Evolutionary conservation across 2,888 invertebrate species (phyloP), one percentile per base, ranked within the genome.

Genomic region (Coleophora deauratella): DNA sequence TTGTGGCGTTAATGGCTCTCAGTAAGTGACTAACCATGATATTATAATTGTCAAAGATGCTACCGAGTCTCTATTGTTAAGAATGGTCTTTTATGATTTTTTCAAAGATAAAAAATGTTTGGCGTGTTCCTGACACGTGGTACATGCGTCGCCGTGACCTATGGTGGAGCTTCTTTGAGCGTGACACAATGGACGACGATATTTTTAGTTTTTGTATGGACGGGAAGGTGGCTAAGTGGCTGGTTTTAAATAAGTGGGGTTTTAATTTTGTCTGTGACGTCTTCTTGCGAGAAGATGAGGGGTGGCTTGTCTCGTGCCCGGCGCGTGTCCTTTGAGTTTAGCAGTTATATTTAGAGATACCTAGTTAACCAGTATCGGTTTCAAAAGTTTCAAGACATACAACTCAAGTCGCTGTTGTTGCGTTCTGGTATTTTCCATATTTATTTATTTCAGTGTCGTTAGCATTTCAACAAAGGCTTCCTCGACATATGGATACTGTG

Each of bases 31-130:
- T 54, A 58, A 54, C 67, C 55, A 58, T 62, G 73, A 80, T 78
- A 84, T 82, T 84, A 85, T 84, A 84, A 84, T 85, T 85, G 84
- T 85, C 82, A 84, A 85, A 85, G 85, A 85, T 84, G 85, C 85
- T 85, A 85, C 85, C 76, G 79, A 78, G 69, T 69, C 57, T 62
- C 78, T 66, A 80, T 85, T 85, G 84, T 85, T 73, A 68, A 62
- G 51, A 66, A 65, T 71, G 76, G 74, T 66, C 84, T 80, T 85
- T 84, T 79, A 82, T 80, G 79, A 73, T 76, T 79, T 81, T 82
- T 81, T 78, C 54, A 74, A 77, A 79, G 80, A 84, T 82, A 85
- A 84, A 85, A 84, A 85, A 76, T 72, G 81, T 82, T 81, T 79
- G 75, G 82, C 84, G 77, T 85, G 85, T 77, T 82, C 64, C 74